phyloP scores from a whole-genome alignment of 2,888 invertebrate species.

The Cephonodes hylas region DNA sequence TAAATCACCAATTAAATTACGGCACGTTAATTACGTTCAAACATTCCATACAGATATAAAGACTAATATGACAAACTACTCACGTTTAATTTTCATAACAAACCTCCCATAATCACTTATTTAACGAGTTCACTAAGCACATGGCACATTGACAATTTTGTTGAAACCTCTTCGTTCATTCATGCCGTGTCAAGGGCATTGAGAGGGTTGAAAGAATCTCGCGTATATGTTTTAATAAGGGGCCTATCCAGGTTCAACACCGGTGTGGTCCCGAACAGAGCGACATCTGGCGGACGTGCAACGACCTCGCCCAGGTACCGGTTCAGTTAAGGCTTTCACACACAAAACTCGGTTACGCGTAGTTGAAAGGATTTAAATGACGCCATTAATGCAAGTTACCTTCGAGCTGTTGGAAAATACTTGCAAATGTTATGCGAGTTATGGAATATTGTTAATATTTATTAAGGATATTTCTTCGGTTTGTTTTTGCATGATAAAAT shows the following conservation, averaged over 20 bases:
- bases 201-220: slow-evolving; percentile 12
- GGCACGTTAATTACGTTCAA: background rate
- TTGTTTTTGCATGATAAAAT: no score
- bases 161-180: no score
- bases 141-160: no score
- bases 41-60: background rate
- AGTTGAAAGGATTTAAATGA: background rate
- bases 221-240: slow-evolving; percentile 4
- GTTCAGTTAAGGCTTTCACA: slow-evolving; percentile 17
- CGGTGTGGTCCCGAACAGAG: slow-evolving; percentile 19
- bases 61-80: background rate
- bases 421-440: background rate
- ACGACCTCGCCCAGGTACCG: slow-evolving; percentile 33
- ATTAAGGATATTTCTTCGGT: no score
- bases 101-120: background rate
- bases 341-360: background rate
- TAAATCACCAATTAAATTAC: background rate
- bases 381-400: background rate
- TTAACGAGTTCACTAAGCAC: no score
- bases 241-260: slow-evolving; percentile 10
- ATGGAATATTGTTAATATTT: background rate
- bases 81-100: background rate
- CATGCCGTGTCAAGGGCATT: slow-evolving; percentile 8
- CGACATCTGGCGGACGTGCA: slow-evolving; percentile 32
- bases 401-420: background rate